phyloP scores from a whole-genome alignment of 64 coral and sea anemone species.

The Dendrophyllia cribrosa region DNA sequence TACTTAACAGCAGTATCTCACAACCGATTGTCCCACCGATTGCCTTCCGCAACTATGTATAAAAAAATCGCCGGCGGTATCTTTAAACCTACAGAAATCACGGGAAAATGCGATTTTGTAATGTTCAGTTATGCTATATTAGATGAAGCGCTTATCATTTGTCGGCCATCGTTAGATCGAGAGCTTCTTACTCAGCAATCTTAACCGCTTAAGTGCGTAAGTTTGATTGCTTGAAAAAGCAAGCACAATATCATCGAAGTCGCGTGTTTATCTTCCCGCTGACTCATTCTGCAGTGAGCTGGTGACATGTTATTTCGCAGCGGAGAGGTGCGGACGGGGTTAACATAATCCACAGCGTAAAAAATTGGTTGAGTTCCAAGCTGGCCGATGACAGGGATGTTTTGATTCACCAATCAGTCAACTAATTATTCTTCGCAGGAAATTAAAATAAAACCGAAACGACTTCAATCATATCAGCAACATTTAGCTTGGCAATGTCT shows the following conservation, averaged over 20 bases:
- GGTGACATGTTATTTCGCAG: not conserved
- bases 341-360: not conserved
- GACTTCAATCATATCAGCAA: not conserved
- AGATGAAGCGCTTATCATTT: no score
- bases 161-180: no score
- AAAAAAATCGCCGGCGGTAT: no score
- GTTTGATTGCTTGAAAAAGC: not conserved
- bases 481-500: not conserved
- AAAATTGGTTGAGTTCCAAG: not conserved
- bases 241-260: not conserved
- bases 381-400: not conserved
- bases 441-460: not conserved
- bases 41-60: no score
- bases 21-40: no score
- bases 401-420: constrained; percentile 19
- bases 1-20: no score
- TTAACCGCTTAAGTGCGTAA: no score
- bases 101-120: no score
- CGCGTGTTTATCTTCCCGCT: not conserved
- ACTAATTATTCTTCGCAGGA: not conserved
- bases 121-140: no score
- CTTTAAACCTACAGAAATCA: no score
- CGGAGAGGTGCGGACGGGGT: not conserved
- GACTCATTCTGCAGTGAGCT: not conserved
- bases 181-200: no score